Evolutionary conservation across 2,888 invertebrate species (phyloP).

Genomic region (Lampropteryx suffumata): DNA sequence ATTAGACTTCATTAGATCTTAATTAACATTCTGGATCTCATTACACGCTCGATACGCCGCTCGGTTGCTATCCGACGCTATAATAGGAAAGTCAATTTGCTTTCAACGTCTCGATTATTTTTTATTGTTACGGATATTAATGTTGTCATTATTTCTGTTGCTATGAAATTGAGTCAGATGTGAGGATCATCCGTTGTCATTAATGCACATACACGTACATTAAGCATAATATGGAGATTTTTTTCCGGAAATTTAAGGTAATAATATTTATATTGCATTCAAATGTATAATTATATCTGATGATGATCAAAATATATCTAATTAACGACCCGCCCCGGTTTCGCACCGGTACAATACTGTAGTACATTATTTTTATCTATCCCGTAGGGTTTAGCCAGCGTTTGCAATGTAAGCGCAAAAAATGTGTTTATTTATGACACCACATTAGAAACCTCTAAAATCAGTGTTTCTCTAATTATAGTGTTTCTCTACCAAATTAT

Average conservation of each 20-base stretch:
- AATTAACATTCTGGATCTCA: conserved; percentile 82
- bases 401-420: too few relatives aligned
- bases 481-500: too few relatives aligned
- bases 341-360: too few relatives aligned
- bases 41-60: conserved; percentile 75
- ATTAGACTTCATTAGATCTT: conserved; percentile 83
- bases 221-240: conserved; percentile 9
- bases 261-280: too few relatives aligned
- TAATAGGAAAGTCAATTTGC: conserved; percentile 78
- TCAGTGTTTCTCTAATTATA: too few relatives aligned
- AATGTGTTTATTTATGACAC: too few relatives aligned
- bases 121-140: conserved; percentile 57
- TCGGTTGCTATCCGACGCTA: conserved; percentile 61
- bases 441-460: too few relatives aligned
- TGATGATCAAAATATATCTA: too few relatives aligned
- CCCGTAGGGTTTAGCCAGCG: too few relatives aligned
- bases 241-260: not conserved
- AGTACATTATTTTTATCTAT: too few relatives aligned
- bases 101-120: conserved; percentile 66
- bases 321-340: too few relatives aligned
- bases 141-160: conserved; percentile 52
- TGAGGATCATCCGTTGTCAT: conserved; percentile 31
- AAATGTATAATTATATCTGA: too few relatives aligned
- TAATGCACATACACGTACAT: conserved; percentile 14
- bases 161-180: conserved; percentile 67